phyloP scores from a whole-genome alignment of 1,140 invertebrate species.

The Heliconius melpomene region DNA sequence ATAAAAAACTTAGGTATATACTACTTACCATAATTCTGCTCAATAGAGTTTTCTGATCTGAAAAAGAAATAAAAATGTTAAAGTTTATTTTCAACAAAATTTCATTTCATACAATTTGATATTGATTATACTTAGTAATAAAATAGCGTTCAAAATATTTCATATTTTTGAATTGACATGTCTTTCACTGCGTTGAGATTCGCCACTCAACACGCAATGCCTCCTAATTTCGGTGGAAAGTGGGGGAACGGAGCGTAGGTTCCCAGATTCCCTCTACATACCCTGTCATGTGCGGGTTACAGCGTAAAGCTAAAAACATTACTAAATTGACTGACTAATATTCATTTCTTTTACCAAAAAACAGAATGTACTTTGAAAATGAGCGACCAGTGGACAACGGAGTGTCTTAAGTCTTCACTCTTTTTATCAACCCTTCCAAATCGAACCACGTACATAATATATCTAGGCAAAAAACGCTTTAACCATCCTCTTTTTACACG shows the following conservation, averaged over 20 bases:
- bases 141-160: background rate
- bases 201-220: no score
- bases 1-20: background rate
- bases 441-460: background rate
- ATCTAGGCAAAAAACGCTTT: background rate
- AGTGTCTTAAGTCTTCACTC: background rate
- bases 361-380: no score
- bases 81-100: background rate
- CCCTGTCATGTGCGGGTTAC: no score
- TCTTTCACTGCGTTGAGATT: no score
- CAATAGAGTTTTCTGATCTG: background rate
- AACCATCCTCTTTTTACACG: conserved; percentile 18
- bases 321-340: no score
- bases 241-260: no score
- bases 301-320: no score
- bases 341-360: no score
- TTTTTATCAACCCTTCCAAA: background rate
- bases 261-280: no score
- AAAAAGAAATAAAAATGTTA: background rate
- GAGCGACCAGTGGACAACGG: background rate
- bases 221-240: no score
- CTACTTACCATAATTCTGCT: background rate
- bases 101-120: background rate
- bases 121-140: background rate
- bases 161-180: no score